Percentiles rank a stretch among this genome's conserved stretches.
phyloP scores from a whole-genome alignment of 2,113 vertebrate species.

The Osmerus mordax region DNA sequence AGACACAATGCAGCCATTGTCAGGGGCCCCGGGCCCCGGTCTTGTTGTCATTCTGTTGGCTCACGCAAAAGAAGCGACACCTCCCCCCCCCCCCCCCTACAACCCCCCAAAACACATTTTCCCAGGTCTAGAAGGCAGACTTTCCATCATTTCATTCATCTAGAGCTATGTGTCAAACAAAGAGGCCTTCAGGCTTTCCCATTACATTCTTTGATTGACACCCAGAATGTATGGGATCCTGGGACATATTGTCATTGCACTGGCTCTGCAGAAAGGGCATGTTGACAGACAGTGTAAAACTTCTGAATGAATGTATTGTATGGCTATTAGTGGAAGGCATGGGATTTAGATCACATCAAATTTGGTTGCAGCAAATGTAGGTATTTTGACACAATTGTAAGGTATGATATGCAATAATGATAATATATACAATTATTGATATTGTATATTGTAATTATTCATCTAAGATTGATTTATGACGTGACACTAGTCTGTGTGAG shows the following conservation, averaged over 20 bases:
- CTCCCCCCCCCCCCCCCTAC: background rate
- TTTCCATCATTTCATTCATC: conserved; percentile 22
- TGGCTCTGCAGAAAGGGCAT: background rate
- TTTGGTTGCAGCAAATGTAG: too few relatives aligned
- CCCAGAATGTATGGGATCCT: background rate
- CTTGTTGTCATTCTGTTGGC: conserved; percentile 54
- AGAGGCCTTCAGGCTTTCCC: background rate
- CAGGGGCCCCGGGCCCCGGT: conserved; percentile 18
- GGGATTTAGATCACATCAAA: too few relatives aligned
- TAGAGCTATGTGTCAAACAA: conserved; percentile 15
- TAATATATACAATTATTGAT: too few relatives aligned
- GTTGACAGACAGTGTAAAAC: background rate
- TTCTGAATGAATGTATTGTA: background rate
- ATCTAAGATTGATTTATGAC: too few relatives aligned
- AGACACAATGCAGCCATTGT: conserved; percentile 55
- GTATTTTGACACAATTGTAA: too few relatives aligned
- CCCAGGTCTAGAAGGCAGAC: conserved; percentile 16
- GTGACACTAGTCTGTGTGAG: too few relatives aligned
- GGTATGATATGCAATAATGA: too few relatives aligned
- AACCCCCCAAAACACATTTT: conserved; percentile 15
- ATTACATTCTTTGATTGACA: conserved; percentile 9
- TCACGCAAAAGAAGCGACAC: conserved; percentile 26
- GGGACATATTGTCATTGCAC: background rate
- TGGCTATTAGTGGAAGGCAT: too few relatives aligned
- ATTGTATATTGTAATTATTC: too few relatives aligned